Evolutionary conservation across 2,888 invertebrate genomes (phyloP), one percentile per base, ranked within the genome.

Genomic region (Patella depressa): DNA sequence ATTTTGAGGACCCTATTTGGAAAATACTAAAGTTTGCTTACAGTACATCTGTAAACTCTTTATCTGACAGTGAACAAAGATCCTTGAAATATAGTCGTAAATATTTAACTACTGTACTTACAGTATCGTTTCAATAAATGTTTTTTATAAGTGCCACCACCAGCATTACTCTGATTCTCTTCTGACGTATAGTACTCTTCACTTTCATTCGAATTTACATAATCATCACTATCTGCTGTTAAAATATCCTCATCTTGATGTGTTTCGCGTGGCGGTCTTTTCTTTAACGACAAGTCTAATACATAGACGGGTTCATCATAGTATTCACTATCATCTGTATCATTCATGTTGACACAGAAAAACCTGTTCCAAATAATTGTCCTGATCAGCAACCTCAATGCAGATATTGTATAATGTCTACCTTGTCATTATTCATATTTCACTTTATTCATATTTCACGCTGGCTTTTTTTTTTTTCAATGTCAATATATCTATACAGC

Each of bases 71-170:
- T 45, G 45, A 45, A 45, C 45, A 7, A 45, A 45, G 45, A 45
- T 45, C 45, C 45, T 45, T 45, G 45, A 45, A 45, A 45, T 45
- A 45, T 45, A 45, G 45, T 7, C 7, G 45, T 45, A 45, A 45
- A 45, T 45, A 45, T 45, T 34, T 45, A 45, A 45, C 45, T 45
- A 45, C 45, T 45, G 45, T 45, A 85, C 85, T 85, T 83, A 85
- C 85, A 81, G 74, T 85, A 85, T 75, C 85, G 81, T 74, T 84
- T 85, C 71, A 84, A 78, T n/a, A 85, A 81, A 74, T 84, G 81
- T 78, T 85, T 85, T 80, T 85, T 85, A 80, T 84, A 85, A 11
- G 84, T 85, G 19, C 81, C 82, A 19, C 81, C 81, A 19, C 77
- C 74, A 19, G 19, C 65, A 65, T 65, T 65, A 12, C 65, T 19